Evolutionary conservation across 2,113 vertebrate species (phyloP).

Genomic region (Gracilinanus agilis): DNA sequence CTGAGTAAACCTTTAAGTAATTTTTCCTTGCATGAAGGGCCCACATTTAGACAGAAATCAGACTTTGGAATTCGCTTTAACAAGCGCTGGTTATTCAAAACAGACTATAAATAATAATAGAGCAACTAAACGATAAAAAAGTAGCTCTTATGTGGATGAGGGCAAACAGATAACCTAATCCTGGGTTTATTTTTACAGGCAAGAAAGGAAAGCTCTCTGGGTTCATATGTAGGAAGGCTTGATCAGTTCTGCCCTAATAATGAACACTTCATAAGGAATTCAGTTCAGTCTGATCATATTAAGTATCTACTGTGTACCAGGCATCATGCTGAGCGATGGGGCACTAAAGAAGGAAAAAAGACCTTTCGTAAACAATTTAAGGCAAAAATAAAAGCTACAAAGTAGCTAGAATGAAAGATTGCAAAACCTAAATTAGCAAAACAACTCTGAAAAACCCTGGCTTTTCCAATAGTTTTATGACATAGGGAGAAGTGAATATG

Average conservation of each 20-base stretch:
- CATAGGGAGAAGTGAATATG: slow-evolving; percentile 33
- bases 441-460: slow-evolving; percentile 14
- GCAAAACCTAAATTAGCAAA: slow-evolving; percentile 38
- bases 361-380: not conserved
- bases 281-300: not conserved
- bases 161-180: not conserved
- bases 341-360: not conserved
- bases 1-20: slow-evolving; percentile 25
- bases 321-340: not conserved
- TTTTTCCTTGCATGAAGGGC: slow-evolving; percentile 45
- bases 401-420: not conserved
- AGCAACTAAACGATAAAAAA: slow-evolving; percentile 5
- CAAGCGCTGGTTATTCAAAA: not conserved
- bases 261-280: not conserved
- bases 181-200: not conserved
- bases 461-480: not conserved
- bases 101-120: not conserved
- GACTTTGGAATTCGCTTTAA: slow-evolving; percentile 28
- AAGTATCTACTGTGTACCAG: not conserved
- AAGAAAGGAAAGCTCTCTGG: not conserved
- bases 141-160: not conserved
- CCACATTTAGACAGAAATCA: slow-evolving; percentile 29
- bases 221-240: not conserved
- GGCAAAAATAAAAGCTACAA: slow-evolving; percentile 36
- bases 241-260: not conserved